Conservation (phyloP, 2,113 vertebrate species). For the Gymnarchus niloticus region DNA sequence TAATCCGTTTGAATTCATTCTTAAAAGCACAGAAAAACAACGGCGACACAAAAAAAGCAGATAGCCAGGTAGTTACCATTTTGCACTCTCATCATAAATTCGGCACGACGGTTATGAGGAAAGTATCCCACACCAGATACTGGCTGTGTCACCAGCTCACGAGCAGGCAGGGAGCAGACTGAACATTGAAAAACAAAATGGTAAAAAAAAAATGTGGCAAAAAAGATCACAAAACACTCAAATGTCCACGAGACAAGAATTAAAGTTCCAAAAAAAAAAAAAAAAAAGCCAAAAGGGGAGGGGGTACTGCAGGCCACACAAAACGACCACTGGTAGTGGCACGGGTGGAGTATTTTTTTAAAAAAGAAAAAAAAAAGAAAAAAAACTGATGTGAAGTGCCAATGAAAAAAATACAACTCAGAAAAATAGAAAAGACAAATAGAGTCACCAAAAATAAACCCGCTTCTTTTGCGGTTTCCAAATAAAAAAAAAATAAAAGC, state of each 20-base stretch:
- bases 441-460: constrained; percentile 36
- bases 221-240: constrained; percentile 31
- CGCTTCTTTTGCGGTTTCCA: constrained; percentile 41
- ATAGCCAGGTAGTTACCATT: constrained; percentile 65
- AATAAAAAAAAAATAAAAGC: constrained; percentile 38
- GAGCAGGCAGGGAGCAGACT: constrained; percentile 27
- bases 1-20: background rate
- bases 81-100: constrained; percentile 70
- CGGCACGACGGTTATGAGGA: constrained; percentile 47
- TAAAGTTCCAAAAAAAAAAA: constrained; percentile 28
- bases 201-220: constrained; percentile 4
- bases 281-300: constrained; percentile 26
- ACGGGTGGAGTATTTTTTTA: constrained; percentile 44
- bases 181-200: constrained; percentile 20
- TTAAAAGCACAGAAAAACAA: constrained; percentile 25
- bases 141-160: constrained; percentile 40
- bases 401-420: constrained; percentile 10
- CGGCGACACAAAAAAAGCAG: constrained; percentile 24
- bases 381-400: constrained; percentile 7
- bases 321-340: constrained; percentile 57
- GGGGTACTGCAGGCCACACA: constrained; percentile 49
- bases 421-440: constrained; percentile 32
- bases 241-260: constrained; percentile 50
- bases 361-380: constrained; percentile 7
- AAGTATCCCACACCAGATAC: constrained; percentile 30